Percentiles rank a stretch among this genome's conserved stretches.
Evolutionary conservation across 1,140 invertebrate genomes (phyloP).

Genomic region (Drosophila pectinifera): DNA sequence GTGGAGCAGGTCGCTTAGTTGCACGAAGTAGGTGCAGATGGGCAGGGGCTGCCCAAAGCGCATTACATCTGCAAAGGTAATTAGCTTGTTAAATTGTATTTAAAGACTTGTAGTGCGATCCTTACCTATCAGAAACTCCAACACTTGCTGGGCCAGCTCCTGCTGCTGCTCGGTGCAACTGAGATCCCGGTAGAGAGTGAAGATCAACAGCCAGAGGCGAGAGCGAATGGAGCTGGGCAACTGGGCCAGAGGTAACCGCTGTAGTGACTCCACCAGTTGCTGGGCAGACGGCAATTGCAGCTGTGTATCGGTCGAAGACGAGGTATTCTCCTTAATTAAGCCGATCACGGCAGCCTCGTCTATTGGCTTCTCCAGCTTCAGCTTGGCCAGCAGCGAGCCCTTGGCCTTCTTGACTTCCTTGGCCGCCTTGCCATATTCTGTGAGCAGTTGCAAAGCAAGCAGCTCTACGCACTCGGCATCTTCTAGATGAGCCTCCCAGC

Average conservation of each 20-base stretch:
- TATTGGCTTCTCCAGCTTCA: slow-evolving; percentile 9
- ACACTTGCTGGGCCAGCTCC: slow-evolving; percentile 15
- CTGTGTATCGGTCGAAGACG: background rate
- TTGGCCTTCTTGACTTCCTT: slow-evolving; percentile 49
- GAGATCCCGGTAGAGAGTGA: slow-evolving; percentile 44
- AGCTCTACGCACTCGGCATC: slow-evolving; percentile 63
- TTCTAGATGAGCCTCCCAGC: background rate
- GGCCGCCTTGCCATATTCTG: slow-evolving; percentile 9
- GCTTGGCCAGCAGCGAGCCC: slow-evolving; percentile 39
- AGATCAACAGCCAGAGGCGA: slow-evolving; percentile 58
- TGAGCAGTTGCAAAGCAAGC: slow-evolving; percentile 30
- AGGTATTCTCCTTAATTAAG: slow-evolving; percentile 10
- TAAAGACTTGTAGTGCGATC: background rate
- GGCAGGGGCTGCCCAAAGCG: slow-evolving; percentile 64
- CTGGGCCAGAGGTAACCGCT: slow-evolving; percentile 46
- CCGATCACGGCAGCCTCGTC: slow-evolving; percentile 3
- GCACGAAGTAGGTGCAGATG: slow-evolving; percentile 44
- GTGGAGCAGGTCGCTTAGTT: slow-evolving; percentile 38
- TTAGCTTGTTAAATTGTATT: background rate
- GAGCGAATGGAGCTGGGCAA: slow-evolving; percentile 40
- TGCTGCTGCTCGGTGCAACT: slow-evolving; percentile 10
- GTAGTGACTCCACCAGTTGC: slow-evolving; percentile 32
- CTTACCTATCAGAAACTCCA: slow-evolving; percentile 57
- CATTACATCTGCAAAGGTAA: slow-evolving; percentile 45
- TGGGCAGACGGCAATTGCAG: slow-evolving; percentile 30